Base-by-base conservation (phyloP, 1,140 invertebrate species). In the Muscidifurax raptorellus region DNA sequence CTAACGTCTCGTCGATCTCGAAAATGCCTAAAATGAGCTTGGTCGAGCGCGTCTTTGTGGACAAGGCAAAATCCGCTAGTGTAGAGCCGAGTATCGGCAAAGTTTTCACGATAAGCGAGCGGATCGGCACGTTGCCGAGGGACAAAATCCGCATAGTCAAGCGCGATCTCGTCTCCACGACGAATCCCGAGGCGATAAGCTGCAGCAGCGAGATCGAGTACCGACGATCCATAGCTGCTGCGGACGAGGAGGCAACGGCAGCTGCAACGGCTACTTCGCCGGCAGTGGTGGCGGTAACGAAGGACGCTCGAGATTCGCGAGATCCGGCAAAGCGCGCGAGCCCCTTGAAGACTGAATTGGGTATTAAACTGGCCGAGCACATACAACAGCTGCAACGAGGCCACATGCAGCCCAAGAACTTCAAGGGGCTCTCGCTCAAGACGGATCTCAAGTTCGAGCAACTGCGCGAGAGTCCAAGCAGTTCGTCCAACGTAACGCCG, bases 111-210 rank as follows among this genome's bases (percentile, higher is more conserved):
- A 88, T 93, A 77, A 91, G 86, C 85, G 89, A 91, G 22, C 86
- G 86, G 66, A 36, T 90, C 15, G 79, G 64, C 1, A 77, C 79
- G 5, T 15, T 78, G 22, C 67, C 67, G 0, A 25, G 81, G 4
- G 81, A 82, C 5, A 79, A 67, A 28, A 47, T 83, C 1, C 66
- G 59, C 2, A 96, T 97, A 87, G 94, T 95, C 83, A 95, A 95
- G 77, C 94, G 94, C 30, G 94, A 94, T 88, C 92, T 97, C 84
- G 92, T 96, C 36, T 96, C 95, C 3, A 97, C 96, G 27, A 97
- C 96, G 52, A 97, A 97, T 92, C 92, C 92, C 25, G 91, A 94
- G 86, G 94, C 92, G 59, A 94, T 95, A 77, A 94, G 92, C 85
- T 92, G 93, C 80, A 94, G 94, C 88, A 94, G 92, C 89, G 89